Evolutionary conservation across 2,113 vertebrate species (phyloP).

Genomic region (Hemibagrus wyckioides): DNA sequence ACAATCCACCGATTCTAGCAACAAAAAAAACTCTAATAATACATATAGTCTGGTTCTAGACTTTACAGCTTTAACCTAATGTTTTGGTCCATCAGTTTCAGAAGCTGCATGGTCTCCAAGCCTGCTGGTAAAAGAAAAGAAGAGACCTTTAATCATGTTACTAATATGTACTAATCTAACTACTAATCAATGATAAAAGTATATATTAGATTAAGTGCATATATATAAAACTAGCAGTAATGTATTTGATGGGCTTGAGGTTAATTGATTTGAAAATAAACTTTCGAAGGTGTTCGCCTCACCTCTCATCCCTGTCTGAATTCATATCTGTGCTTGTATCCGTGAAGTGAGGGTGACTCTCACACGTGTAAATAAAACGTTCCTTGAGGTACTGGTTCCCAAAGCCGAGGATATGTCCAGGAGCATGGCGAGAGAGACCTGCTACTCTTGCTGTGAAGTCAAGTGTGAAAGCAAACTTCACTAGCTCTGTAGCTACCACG

Average conservation of each 20-base stretch:
- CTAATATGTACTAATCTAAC: neutral
- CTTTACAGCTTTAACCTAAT: neutral
- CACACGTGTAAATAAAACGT: constrained; percentile 67
- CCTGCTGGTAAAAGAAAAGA: neutral
- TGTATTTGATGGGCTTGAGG: neutral
- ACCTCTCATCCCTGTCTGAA: constrained; percentile 1
- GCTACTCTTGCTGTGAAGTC: constrained; percentile 80
- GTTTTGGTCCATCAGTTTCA: neutral
- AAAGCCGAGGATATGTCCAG: constrained; percentile 81
- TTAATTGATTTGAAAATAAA: neutral
- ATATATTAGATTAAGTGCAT: neutral
- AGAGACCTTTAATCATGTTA: neutral
- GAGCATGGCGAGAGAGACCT: constrained; percentile 69
- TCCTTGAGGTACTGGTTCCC: constrained; percentile 76
- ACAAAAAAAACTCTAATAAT: neutral
- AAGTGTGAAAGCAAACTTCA: constrained; percentile 76
- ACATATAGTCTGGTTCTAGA: neutral
- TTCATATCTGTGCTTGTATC: constrained; percentile 12
- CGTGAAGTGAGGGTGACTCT: constrained; percentile 55
- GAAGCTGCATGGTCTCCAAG: neutral
- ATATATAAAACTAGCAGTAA: neutral
- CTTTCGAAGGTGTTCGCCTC: constrained; percentile 18
- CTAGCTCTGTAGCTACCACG: constrained; percentile 67
- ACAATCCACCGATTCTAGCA: neutral
- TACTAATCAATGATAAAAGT: neutral